phyloP scores from a whole-genome alignment of 2,113 vertebrate species.

The Sturnira hondurensis region DNA sequence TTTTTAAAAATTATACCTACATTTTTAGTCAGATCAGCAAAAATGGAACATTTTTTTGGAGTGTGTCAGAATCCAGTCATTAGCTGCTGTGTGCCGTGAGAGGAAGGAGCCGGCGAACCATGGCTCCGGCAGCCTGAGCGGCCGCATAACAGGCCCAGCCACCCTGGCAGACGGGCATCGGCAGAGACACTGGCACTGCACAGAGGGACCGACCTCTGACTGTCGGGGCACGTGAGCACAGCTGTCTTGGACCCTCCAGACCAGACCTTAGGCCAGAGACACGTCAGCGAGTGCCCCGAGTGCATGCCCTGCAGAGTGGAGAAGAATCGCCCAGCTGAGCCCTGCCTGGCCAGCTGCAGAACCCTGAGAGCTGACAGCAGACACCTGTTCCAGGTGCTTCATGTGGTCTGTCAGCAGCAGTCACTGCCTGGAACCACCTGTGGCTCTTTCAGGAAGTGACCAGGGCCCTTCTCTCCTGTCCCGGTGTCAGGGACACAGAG shows the following conservation, averaged over 20 bases:
- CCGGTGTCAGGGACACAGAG: neutral
- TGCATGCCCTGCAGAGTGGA: neutral
- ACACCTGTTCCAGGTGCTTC: neutral
- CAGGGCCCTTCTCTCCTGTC: neutral
- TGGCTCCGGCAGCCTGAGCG: neutral
- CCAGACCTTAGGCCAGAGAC: neutral
- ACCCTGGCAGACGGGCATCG: neutral
- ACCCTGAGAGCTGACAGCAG: neutral
- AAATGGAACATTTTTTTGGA: too few species aligned
- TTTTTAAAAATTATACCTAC: neutral
- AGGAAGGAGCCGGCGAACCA: too few species aligned
- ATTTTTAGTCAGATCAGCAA: neutral
- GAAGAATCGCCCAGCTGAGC: neutral
- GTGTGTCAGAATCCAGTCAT: too few species aligned
- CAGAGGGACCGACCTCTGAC: neutral
- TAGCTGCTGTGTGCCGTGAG: too few species aligned
- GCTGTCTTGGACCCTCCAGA: too few species aligned
- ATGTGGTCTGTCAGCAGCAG: neutral
- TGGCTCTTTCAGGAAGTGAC: neutral
- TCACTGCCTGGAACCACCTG: neutral
- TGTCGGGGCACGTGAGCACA: neutral
- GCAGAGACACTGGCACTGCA: neutral
- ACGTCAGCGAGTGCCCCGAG: neutral
- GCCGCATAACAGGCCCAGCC: rapidly evolving
- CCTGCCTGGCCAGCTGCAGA: neutral